A percentile compares a stretch with the other conserved stretches of the same genome.
These are phyloP conservation scores for Nezara viridula DNA, from an alignment of 2,888 invertebrate genomes.

Conservation along the genomic window DNA sequence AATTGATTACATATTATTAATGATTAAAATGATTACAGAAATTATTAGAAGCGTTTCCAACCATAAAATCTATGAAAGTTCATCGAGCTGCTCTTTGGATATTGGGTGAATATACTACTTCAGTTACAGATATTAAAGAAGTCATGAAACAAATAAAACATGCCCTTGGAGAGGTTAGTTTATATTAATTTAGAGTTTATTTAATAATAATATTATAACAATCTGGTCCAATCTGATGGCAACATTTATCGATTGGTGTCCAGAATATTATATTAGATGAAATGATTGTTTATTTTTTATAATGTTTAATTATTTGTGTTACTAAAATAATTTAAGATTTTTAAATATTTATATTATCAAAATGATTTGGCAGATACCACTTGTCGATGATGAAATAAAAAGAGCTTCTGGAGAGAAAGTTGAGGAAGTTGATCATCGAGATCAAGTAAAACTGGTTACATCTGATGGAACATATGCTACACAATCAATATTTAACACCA, in stretches of 20 bases:
- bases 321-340: background rate
- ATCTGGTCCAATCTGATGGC: no score
- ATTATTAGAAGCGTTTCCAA: conserved; percentile 84
- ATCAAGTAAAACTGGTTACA: conserved; percentile 81
- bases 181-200: no score
- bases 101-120: conserved; percentile 93
- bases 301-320: conserved; percentile 14
- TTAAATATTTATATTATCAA: conserved; percentile 19
- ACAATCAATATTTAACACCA: conserved; percentile 94
- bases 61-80: conserved; percentile 91
- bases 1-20: no score
- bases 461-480: conserved; percentile 99
- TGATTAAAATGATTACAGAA: conserved; percentile 51
- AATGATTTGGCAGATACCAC: conserved; percentile 69
- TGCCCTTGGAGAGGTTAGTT: conserved; percentile 78
- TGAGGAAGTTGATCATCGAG: conserved; percentile 68
- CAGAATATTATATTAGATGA: no score
- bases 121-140: conserved; percentile 81
- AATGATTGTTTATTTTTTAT: no score
- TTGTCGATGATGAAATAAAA: conserved; percentile 78
- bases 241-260: no score
- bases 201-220: no score
- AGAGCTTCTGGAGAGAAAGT: conserved; percentile 79
- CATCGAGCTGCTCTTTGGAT: conserved; percentile 97
- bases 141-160: conserved; percentile 84